Base-by-base conservation (phyloP, 2,888 invertebrate genomes). In the Ochropleura leucogaster region DNA sequence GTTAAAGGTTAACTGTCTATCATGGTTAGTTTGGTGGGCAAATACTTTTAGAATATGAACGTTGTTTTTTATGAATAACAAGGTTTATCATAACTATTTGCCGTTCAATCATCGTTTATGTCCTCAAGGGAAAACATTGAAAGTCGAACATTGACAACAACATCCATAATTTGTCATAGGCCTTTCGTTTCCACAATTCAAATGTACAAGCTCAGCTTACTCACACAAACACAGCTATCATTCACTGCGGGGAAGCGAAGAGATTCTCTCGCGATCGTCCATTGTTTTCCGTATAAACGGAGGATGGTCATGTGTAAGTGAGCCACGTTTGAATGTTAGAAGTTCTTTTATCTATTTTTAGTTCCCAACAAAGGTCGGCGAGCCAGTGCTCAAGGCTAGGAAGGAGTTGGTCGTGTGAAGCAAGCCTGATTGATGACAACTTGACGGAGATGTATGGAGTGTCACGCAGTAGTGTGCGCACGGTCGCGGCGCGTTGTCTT, bases 381-480 rank as follows among this genome's bases (percentile, higher is more conserved):
- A 42, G 79, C 47, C 20, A 57, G 4, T 63, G 51, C 53, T 69
- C 40, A 44, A 57, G 63, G 49, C 51, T 57, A 30, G n/a, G 66
- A 53, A 8, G 59, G 8, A 59, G 40, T 5, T 55, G 20, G 55
- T n/a, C 51, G 59, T 49, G 67, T 51, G 18, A 30, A 20, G 42
- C 18, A 44, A 49, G 16, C 46, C 51, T 74, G 82, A 80, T 77
- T 55, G 68, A 80, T 81, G 82, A 71, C 46, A 20, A 12, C 53
- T 30, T 57, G 49, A 55, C 55, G 64, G 46, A 55, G 67, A 80
- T 65, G 30, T 65, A 68, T 81, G 10, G 64, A 76, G 64, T 51
- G 64, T 60, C 64, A n/a, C 40, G 16, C 63, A 18, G 46, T 10
- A 44, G 62, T 69, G 16, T 30, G 16, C 42, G 20, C 18, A 20